A percentile compares a stretch with the other conserved stretches of the same genome.
Evolutionary conservation across 2,888 invertebrate species (phyloP).

Genomic region (Xylota segnis): DNA sequence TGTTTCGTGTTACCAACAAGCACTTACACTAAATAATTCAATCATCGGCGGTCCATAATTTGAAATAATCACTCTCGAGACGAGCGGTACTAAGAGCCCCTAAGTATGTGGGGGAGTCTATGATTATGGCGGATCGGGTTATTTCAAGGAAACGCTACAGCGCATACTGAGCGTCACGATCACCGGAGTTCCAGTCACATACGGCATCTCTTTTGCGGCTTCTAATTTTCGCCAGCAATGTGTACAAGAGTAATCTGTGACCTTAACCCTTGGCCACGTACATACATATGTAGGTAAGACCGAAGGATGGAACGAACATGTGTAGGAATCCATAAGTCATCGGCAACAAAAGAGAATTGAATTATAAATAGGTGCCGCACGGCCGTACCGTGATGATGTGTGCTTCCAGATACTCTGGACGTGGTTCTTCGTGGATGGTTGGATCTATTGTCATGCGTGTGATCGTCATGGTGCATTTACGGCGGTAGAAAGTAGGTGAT

Average conservation of each 20-base stretch:
- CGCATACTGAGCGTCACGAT: constrained; percentile 55
- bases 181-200: constrained; percentile 34
- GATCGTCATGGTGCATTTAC: constrained; percentile 24
- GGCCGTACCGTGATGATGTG: constrained; percentile 22
- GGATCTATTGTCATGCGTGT: constrained; percentile 22
- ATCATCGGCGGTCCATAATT: constrained; percentile 50
- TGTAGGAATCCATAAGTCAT: constrained; percentile 18
- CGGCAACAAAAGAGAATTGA: constrained; percentile 22
- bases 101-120: constrained; percentile 57
- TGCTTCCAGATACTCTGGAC: constrained; percentile 31
- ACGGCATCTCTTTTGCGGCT: constrained; percentile 50
- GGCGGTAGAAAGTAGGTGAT: constrained; percentile 23
- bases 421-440: constrained; percentile 8
- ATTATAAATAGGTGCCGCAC: constrained; percentile 38
- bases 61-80: constrained; percentile 17
- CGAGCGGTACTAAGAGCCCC: constrained; percentile 45
- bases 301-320: constrained; percentile 9
- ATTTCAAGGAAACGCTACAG: constrained; percentile 22
- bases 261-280: constrained; percentile 67
- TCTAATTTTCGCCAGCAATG: constrained; percentile 59
- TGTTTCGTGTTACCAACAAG: constrained; percentile 42
- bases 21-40: constrained; percentile 57
- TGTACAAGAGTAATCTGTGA: constrained; percentile 60
- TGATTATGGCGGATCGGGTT: constrained; percentile 41
- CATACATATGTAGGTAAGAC: constrained; percentile 14